phyloP scores from a whole-genome alignment of 2,113 vertebrate species.

The Paramormyrops kingsleyae region DNA sequence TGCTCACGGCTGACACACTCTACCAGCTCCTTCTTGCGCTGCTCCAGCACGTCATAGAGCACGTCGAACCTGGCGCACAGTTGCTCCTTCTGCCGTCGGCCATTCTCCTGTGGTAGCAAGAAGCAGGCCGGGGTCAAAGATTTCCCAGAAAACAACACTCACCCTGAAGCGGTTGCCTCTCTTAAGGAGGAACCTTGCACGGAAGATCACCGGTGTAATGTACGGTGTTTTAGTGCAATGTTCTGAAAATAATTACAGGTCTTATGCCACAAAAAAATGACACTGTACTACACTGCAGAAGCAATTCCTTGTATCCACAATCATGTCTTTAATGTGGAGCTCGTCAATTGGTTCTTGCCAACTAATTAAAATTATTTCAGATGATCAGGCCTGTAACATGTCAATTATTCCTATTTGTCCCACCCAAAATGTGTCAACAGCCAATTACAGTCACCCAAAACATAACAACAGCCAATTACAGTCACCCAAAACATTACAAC shows the following conservation, averaged over 20 bases:
- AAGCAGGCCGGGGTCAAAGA: neutral
- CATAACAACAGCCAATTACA: neutral
- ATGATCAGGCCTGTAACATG: neutral
- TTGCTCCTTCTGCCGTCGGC: constrained; percentile 66
- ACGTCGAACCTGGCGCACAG: constrained; percentile 65
- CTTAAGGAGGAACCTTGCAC: neutral
- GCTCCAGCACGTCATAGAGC: constrained; percentile 72
- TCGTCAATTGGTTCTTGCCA: neutral
- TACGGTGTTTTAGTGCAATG: neutral
- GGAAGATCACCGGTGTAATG: neutral
- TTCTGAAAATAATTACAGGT: neutral
- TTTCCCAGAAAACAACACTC: neutral
- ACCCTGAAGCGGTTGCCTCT: neutral
- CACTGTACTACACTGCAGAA: neutral
- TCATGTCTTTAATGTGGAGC: neutral
- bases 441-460: neutral
- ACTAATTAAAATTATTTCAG: neutral
- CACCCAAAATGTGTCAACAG: neutral
- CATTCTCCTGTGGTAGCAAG: constrained; percentile 64
- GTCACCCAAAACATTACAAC: neutral
- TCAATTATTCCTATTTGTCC: neutral
- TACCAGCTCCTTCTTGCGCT: constrained; percentile 78
- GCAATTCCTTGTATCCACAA: neutral
- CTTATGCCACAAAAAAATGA: neutral
- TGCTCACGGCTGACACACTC: constrained; percentile 66